These are phyloP conservation scores for Coilia nasus DNA, from an alignment of 2,797 vertebrate genomes.

Conservation along the genomic window DNA sequence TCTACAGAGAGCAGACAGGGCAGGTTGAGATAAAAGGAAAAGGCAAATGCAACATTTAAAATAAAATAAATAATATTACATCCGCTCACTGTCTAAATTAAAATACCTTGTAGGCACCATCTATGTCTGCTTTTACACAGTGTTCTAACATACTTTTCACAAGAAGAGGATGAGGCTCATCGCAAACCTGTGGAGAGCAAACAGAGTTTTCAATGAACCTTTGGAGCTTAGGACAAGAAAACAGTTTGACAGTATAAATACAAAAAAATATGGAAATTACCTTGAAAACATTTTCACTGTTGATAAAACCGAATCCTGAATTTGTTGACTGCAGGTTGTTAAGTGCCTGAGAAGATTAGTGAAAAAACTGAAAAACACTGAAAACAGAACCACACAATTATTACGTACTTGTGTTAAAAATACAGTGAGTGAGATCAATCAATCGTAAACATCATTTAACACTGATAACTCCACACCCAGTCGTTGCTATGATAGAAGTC, in stretches of 20 bases:
- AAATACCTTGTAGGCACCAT: conserved; percentile 88
- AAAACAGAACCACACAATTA: background rate
- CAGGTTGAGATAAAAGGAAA: background rate
- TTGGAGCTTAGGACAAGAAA: background rate
- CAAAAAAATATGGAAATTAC: conserved; percentile 55
- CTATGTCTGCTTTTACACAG: conserved; percentile 85
- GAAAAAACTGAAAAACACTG: background rate
- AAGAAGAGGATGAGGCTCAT: conserved; percentile 93
- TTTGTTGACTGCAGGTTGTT: conserved; percentile 97
- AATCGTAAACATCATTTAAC: too few species aligned
- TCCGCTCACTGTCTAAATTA: background rate
- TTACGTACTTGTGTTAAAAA: too few species aligned
- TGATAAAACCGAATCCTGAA: conserved; percentile 92
- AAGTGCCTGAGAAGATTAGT: conserved; percentile 76
- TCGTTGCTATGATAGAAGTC: too few species aligned
- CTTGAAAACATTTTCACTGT: conserved; percentile 98
- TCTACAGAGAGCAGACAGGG: conserved; percentile 61
- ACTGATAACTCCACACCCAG: too few species aligned
- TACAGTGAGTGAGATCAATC: too few species aligned
- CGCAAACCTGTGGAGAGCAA: conserved; percentile 82
- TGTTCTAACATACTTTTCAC: conserved; percentile 96
- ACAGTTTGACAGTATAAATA: background rate
- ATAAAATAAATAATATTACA: background rate
- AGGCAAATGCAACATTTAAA: background rate
- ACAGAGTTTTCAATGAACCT: background rate